A percentile compares a stretch with the other conserved stretches of the same genome.
These are phyloP conservation scores for Drosophila gaucha DNA, from an alignment of 2,888 invertebrate species.

Conservation along the genomic window DNA sequence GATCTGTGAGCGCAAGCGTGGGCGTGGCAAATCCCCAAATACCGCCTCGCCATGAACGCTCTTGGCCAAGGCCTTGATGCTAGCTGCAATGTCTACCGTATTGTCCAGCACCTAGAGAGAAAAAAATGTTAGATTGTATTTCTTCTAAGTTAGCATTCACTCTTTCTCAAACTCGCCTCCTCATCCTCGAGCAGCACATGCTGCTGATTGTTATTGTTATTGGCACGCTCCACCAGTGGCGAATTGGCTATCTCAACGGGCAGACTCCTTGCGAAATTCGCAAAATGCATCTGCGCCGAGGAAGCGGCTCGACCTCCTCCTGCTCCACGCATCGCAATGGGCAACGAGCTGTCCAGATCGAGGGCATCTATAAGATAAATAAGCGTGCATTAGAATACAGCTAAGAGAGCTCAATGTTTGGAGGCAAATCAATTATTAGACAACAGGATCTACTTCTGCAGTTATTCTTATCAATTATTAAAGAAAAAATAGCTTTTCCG, in stretches of 20 bases:
- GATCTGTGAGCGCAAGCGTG: conserved; percentile 93
- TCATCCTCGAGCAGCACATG: conserved; percentile 53
- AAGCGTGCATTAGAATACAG: too few species aligned
- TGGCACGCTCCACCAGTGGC: conserved; percentile 71
- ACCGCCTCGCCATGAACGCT: conserved; percentile 95
- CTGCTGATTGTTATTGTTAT: conserved; percentile 48
- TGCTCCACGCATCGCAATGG: conserved; percentile 71
- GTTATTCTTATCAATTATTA: too few species aligned
- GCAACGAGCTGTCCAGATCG: conserved; percentile 81
- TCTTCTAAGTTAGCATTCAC: too few species aligned
- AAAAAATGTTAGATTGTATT: neutral
- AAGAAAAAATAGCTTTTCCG: too few species aligned
- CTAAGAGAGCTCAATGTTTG: too few species aligned
- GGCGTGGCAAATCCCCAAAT: conserved; percentile 94
- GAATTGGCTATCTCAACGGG: conserved; percentile 90
- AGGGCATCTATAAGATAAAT: conserved; percentile 84
- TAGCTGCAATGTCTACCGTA: conserved; percentile 93
- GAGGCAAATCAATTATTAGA: too few species aligned
- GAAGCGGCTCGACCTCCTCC: conserved; percentile 28
- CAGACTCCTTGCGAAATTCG: conserved; percentile 89
- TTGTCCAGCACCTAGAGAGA: conserved; percentile 86
- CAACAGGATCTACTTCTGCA: too few species aligned
- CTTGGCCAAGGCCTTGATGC: conserved; percentile 95
- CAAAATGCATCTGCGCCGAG: conserved; percentile 42
- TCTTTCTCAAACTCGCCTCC: conserved; percentile 70